phyloP scores from a whole-genome alignment of 2,113 vertebrate genomes.

The Eurystomus gularis region DNA sequence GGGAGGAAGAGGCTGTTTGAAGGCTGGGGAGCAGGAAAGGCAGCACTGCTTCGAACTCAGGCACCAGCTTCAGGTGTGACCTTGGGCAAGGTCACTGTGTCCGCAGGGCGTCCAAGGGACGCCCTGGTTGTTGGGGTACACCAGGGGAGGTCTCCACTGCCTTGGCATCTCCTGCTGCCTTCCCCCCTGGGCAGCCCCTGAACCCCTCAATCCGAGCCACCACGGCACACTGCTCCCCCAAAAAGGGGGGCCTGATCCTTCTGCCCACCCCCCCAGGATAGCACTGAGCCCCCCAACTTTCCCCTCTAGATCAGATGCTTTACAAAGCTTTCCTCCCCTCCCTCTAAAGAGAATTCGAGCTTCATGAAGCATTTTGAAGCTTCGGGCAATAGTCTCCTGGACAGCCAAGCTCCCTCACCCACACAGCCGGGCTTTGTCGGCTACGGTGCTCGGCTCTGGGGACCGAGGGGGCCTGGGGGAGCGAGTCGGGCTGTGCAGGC shows the following conservation, averaged over 20 bases:
- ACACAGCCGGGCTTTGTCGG: background rate
- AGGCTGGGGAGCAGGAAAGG: background rate
- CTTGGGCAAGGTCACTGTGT: background rate
- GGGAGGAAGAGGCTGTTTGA: background rate
- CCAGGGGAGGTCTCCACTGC: background rate
- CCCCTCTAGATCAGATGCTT: background rate
- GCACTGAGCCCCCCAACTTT: accelerated
- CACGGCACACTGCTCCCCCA: accelerated
- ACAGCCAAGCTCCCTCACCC: background rate
- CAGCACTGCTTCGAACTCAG: accelerated
- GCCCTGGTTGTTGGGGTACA: accelerated
- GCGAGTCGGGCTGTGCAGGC: background rate
- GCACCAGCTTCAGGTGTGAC: background rate
- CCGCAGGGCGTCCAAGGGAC: accelerated
- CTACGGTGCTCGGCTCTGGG: accelerated
- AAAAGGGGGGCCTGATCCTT: background rate
- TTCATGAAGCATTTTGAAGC: background rate
- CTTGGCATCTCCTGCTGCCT: accelerated
- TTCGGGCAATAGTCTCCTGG: background rate
- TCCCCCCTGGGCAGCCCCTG: background rate
- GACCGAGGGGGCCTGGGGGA: background rate
- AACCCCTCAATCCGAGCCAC: accelerated
- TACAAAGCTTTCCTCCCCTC: accelerated
- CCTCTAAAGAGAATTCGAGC: background rate
- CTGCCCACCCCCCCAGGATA: accelerated